These are phyloP conservation scores for Pollenia angustigena DNA, from an alignment of 2,888 invertebrate genomes.

Conservation along the genomic window DNA sequence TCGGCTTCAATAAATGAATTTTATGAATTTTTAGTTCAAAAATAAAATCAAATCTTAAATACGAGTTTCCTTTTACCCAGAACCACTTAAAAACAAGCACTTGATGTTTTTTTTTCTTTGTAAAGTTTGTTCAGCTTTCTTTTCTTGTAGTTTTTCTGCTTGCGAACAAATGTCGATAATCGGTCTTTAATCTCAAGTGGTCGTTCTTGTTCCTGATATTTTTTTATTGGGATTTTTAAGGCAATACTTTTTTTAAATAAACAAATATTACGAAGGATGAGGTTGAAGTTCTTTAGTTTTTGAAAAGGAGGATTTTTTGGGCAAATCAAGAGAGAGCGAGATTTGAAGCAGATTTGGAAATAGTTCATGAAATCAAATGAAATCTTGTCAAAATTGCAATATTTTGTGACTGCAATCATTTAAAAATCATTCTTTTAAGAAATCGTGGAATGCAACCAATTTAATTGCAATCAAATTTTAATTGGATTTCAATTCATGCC, in stretches of 20 bases:
- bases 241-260: neutral
- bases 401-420: no score
- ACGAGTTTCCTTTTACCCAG: neutral
- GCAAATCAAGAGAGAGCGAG: no score
- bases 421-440: no score
- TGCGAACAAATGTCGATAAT: slow-evolving; percentile 63
- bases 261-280: neutral
- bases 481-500: no score
- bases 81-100: slow-evolving; percentile 7
- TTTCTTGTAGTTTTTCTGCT: slow-evolving; percentile 16
- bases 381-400: no score
- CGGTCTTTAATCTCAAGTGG: slow-evolving; percentile 64
- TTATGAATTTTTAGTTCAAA: slow-evolving; percentile 57
- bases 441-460: no score
- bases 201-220: slow-evolving; percentile 5
- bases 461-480: no score
- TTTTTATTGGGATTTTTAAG: slow-evolving; percentile 22
- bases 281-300: neutral
- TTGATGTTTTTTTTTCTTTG: slow-evolving; percentile 30
- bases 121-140: slow-evolving; percentile 4
- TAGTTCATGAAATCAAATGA: no score
- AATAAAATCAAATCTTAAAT: slow-evolving; percentile 20
- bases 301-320: no score
- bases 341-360: no score
- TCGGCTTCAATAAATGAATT: slow-evolving; percentile 66